Evolutionary conservation across 2,888 invertebrate genomes (phyloP).

Genomic region (Romanomermis culicivorax): DNA sequence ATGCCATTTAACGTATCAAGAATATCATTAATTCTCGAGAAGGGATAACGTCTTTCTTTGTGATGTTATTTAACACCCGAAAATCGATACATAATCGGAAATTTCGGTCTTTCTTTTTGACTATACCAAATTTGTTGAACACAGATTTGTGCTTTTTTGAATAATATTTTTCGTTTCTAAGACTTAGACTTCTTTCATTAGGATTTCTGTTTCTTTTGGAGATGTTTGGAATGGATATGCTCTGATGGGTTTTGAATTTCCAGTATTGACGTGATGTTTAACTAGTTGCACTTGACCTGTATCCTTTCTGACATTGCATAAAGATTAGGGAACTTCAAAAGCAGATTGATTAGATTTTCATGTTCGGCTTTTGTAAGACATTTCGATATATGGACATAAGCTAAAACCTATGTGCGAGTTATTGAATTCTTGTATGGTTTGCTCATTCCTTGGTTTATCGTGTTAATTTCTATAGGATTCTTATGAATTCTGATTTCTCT

Average conservation of each 20-base stretch:
- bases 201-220: not conserved
- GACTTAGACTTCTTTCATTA: not conserved
- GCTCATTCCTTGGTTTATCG: too few species aligned
- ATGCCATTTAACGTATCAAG: slow-evolving; percentile 9
- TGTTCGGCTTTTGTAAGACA: not conserved
- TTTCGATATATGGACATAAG: too few species aligned
- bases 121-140: not conserved
- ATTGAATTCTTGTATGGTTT: too few species aligned
- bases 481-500: too few species aligned
- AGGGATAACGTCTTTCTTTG: slow-evolving; percentile 12
- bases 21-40: slow-evolving; percentile 12
- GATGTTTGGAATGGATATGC: not conserved
- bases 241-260: not conserved
- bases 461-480: too few species aligned
- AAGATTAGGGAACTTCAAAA: not conserved
- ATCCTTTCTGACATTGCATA: not conserved
- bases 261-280: not conserved
- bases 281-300: not conserved
- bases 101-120: slow-evolving; percentile 19
- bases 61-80: slow-evolving; percentile 14
- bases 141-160: not conserved
- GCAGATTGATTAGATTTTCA: not conserved
- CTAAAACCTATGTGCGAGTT: too few species aligned
- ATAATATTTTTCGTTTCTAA: not conserved
- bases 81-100: slow-evolving; percentile 17